Percentiles rank a stretch among this genome's conserved stretches.
These are phyloP conservation scores for Dendrolimus pini DNA, from an alignment of 2,888 invertebrate genomes.

Conservation along the genomic window DNA sequence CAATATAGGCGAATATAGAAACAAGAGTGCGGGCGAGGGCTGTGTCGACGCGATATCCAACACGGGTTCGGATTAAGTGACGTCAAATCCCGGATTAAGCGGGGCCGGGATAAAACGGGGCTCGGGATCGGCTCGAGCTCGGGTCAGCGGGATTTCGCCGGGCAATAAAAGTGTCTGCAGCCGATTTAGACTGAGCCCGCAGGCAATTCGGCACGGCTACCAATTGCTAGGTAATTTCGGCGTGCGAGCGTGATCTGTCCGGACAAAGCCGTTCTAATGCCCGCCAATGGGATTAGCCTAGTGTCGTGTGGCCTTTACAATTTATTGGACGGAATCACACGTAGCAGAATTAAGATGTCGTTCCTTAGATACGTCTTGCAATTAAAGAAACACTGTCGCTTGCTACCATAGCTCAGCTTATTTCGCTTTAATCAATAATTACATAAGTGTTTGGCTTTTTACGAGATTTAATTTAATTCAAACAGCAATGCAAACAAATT, in stretches of 20 bases:
- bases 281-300: slow-evolving; percentile 71
- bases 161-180: slow-evolving; percentile 78
- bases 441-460: too few species aligned
- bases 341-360: slow-evolving; percentile 38
- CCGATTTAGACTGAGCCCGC: slow-evolving; percentile 73
- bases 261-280: slow-evolving; percentile 72
- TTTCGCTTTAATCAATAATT: background rate
- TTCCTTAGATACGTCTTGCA: slow-evolving; percentile 13
- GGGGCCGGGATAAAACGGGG: slow-evolving; percentile 64
- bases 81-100: slow-evolving; percentile 76
- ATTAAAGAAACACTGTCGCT: too few species aligned
- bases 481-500: background rate
- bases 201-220: slow-evolving; percentile 68
- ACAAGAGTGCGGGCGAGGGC: slow-evolving; percentile 57
- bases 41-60: slow-evolving; percentile 79
- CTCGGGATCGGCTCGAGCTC: slow-evolving; percentile 58
- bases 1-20: slow-evolving; percentile 52
- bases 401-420: background rate
- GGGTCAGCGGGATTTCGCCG: slow-evolving; percentile 72
- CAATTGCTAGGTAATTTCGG: slow-evolving; percentile 75
- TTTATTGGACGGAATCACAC: slow-evolving; percentile 64
- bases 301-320: slow-evolving; percentile 62
- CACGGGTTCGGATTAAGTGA: slow-evolving; percentile 81
- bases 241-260: slow-evolving; percentile 71
- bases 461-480: too few species aligned